phyloP scores from a whole-genome alignment of 1,140 invertebrate genomes.

The Marisa cornuarietis region DNA sequence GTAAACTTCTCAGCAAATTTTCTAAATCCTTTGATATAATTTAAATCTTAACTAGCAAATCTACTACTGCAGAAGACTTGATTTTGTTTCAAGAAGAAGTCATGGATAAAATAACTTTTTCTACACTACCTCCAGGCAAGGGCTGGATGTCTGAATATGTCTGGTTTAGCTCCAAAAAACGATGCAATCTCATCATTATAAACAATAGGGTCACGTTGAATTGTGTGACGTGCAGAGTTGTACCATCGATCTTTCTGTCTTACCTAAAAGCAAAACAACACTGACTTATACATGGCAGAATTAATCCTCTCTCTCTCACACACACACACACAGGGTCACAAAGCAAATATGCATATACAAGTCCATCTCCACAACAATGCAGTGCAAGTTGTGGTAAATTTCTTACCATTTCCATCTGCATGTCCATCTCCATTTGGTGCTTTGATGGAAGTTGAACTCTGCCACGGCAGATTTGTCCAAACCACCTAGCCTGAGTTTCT shows the following conservation, averaged over 20 bases:
- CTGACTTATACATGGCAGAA: not conserved
- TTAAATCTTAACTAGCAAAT: not conserved
- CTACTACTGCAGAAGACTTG: not conserved
- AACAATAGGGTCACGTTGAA: constrained; percentile 59
- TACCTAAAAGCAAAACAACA: constrained; percentile 22
- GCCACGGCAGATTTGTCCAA: constrained; percentile 52
- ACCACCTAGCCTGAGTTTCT: constrained; percentile 64
- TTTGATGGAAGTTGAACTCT: constrained; percentile 47
- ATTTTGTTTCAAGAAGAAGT: too few species aligned
- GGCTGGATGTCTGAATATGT: constrained; percentile 43
- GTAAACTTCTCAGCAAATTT: not conserved
- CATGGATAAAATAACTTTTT: not conserved
- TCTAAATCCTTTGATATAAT: not conserved
- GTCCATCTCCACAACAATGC: too few species aligned
- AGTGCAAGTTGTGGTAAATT: too few species aligned
- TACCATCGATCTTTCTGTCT: constrained; percentile 43
- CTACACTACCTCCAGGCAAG: constrained; percentile 55
- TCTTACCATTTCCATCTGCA: constrained; percentile 44
- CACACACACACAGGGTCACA: not conserved
- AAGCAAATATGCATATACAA: too few species aligned
- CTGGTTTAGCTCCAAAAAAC: constrained; percentile 60
- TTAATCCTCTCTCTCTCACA: not conserved
- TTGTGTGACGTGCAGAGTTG: constrained; percentile 56
- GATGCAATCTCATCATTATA: constrained; percentile 60
- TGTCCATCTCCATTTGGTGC: constrained; percentile 49